Evolutionary conservation across 2,797 vertebrate genomes (phyloP), one percentile per base, ranked within the genome.

Genomic region (Takifugu ocellatus): DNA sequence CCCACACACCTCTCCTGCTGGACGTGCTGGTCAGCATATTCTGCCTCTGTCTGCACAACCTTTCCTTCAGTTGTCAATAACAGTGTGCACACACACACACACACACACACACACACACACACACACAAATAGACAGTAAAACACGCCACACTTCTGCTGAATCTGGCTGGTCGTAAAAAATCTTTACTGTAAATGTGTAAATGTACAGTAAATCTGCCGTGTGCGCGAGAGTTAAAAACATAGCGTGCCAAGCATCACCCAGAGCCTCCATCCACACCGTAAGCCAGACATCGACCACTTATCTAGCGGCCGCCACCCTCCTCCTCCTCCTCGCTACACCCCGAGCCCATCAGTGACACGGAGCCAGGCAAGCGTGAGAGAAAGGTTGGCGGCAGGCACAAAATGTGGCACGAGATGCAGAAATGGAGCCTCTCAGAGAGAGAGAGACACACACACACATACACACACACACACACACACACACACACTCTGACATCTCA

Each of bases 311-410:
- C 77, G 26, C 24, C 83, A 81, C 77, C 82, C 68, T 59, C 72
- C 70, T 70, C 85, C 78, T 67, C 48, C 46, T 17, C 45, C 54
- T 39, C 49, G 16, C 77, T 25, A 17, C 83, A 81, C 76, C 82
- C 68, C 80, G 65, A 83, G 69, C 76, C 79, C 78, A 82, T 81
- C 82, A 83, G 76, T 71, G 66, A 78, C 77, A 84, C 47, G 45
- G 66, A 75, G 53, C 83, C 89, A 89, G 44, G 85, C 87, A 91
- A 91, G 92, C 92, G 83, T 93, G 87, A 94, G 92, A 93, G 89
- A 87, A 80, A 78, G 83, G 78, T 82, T 73, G 87, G 70, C 78
- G 87, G 93, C 89, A 92, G 87, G 91, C 82, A 89, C 0, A 16
- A 90, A 92, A 90, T 86, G 88, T 90, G 87, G 87, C 90, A 89